These are phyloP conservation scores for Mythimna vitellina DNA, from an alignment of 2,888 invertebrate species.

Conservation along the genomic window DNA sequence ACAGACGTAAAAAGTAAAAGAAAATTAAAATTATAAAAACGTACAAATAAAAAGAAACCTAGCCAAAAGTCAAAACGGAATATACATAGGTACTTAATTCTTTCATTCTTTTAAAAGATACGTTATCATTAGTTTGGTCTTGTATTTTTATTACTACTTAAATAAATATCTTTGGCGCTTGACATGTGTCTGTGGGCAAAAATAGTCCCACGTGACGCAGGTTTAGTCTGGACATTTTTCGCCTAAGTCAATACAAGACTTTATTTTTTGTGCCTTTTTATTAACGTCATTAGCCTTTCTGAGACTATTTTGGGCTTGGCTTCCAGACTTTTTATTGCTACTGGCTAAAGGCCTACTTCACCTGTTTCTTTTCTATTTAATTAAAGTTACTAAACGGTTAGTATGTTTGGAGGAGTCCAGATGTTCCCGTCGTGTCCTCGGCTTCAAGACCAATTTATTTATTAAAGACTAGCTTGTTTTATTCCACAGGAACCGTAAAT, in stretches of 20 bases:
- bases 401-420: not conserved
- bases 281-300: slow-evolving; percentile 29
- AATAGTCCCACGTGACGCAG: slow-evolving; percentile 14
- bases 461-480: not conserved
- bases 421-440: not conserved
- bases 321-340: slow-evolving; percentile 22
- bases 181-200: not conserved
- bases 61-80: too few relatives aligned
- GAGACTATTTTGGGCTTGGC: slow-evolving; percentile 3
- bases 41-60: too few relatives aligned
- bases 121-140: not conserved
- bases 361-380: slow-evolving; percentile 21
- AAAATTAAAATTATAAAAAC: not conserved
- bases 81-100: too few relatives aligned
- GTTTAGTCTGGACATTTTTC: slow-evolving; percentile 2
- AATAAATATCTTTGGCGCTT: not conserved
- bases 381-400: not conserved
- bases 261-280: slow-evolving; percentile 28
- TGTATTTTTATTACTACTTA: not conserved
- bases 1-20: too few relatives aligned
- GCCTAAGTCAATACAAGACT: slow-evolving; percentile 30
- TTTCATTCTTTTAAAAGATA: not conserved
- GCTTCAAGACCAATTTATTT: not conserved
- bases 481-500: not conserved
- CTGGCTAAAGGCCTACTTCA: not conserved